Base-by-base conservation (phyloP, 2,888 invertebrate species). In the Lycophotia porphyrea region DNA sequence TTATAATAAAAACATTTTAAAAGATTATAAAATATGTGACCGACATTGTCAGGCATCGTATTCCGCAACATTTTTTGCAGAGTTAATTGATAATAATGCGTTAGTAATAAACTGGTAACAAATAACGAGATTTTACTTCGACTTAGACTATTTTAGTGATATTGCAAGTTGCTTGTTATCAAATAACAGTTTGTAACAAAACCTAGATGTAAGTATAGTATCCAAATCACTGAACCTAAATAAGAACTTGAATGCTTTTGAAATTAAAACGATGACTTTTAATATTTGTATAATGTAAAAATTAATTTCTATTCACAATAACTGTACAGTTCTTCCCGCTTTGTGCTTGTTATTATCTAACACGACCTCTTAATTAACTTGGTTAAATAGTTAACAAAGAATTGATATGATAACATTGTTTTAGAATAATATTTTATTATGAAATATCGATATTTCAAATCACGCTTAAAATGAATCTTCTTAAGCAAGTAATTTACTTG, bases 331-430 rank as follows among this genome's bases (percentile, higher is more conserved):
- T 64, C 65, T 81, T 24, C 68, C 49, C 36, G 4, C n/a, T 68
- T 65, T 47, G 44, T 31, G 60, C 15, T 71, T 70, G 34, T 27
- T 66, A 69, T 74, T 39, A 81, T 76, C 34, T 52, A 68, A 69
- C 49, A 60, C 44, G 39, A 65, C 52, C 52, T 81, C 58, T 61
- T 76, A 60, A 71, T 81, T 71, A 70, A 60, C 60, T 42, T 47
- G 58, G 67, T 71, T 61, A 55, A 72, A 49, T n/a, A 63, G n/a
- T 58, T 61, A 49, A 49, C 49, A 31, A 58, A 58, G 31, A 31
- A 31, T 58, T 58, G 31, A 60, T 2, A 36, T 60, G n/a, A 60
- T 75, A 39, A 34, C 42, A 42, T 47, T 39, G 27, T 49, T 49
- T 27, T 58, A 42, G 47, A 47, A 18, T 15, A 15, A 47, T 71